Base-by-base conservation (phyloP, 92 coral and sea anemone genomes). In the Phenganax subtilis region DNA sequence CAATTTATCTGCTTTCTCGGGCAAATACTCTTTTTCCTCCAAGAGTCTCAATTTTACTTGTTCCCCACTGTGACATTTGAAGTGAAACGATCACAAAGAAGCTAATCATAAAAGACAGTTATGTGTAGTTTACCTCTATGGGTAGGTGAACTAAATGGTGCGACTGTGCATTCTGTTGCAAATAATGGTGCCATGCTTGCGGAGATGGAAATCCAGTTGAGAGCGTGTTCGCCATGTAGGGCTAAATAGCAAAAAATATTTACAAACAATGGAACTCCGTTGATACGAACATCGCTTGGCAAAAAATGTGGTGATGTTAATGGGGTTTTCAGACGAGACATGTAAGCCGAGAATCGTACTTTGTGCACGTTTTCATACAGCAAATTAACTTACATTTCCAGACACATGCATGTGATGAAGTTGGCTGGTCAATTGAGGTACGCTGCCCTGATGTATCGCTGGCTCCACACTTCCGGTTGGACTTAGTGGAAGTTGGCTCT, bases 331-430 rank as follows among this genome's bases (percentile, higher is more conserved):
- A 20, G 25, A 20, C 25, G 25, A 20, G 25, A 20, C 25, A 20
- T 20, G 25, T 20, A 20, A 20, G 25, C 25, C 25, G 25, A 20
- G 25, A 20, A 20, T 20, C 25, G 25, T 20, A 20, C 25, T 20
- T 20, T 20, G 25, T 20, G 25, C 25, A 20, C 25, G 25, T 20
- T 20, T 20, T 20, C 25, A 20, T 44, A 6, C 15, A 12, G 20
- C 57, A 27, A 55, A 75, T 10, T 6, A 20, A 52, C 83, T 63
- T 79, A 79, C 83, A 54, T 15, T 54, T 54, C 92, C 96, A 28
- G 97, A 91, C 88, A 96, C 82, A 76, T 96, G 99, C 80, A 96
- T 86, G 80, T 96, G 99, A 75, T 87, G 91, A 91, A 96, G 88
- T 86, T 96, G 99, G 71, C 87, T 88, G 25, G 97, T 83, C 84